These are phyloP conservation scores for Axinella damicornis DNA, from an alignment of 37 sponge, comb jelly and placozoan genomes.

Conservation along the genomic window DNA sequence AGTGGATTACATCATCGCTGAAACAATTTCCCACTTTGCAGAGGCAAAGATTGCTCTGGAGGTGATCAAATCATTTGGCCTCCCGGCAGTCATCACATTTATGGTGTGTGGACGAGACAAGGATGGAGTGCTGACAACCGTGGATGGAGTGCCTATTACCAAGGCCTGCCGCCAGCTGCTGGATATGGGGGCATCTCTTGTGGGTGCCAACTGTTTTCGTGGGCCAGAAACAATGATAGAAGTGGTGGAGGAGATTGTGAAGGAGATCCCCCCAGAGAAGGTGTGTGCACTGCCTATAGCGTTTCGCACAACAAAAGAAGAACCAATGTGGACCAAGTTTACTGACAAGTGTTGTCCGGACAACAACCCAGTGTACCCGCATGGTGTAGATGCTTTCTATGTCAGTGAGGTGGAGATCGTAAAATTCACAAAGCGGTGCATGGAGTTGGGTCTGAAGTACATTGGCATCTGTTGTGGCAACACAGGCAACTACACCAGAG, in stretches of 20 bases:
- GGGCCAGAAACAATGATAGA: slow-evolving; percentile 62
- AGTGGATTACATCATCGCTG: slow-evolving; percentile 60
- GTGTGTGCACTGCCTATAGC: slow-evolving; percentile 66
- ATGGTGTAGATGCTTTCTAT: too few species aligned
- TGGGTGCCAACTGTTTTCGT: slow-evolving; percentile 53
- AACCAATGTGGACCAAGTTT: slow-evolving; percentile 28
- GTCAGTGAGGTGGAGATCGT: too few species aligned
- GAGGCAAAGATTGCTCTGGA: slow-evolving; percentile 68
- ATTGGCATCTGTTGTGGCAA: slow-evolving; percentile 79
- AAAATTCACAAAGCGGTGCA: slow-evolving; percentile 50
- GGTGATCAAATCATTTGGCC: too few species aligned
- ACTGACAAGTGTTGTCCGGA: too few species aligned
- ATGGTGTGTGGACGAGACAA: too few species aligned
- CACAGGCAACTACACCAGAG: too few species aligned
- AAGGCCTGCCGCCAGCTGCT: slow-evolving; percentile 37
- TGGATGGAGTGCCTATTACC: slow-evolving; percentile 43
- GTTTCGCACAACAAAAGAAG: slow-evolving; percentile 57
- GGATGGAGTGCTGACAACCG: background rate
- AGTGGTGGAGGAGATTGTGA: slow-evolving; percentile 47
- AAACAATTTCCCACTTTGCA: slow-evolving; percentile 29
- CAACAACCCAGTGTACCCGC: too few species aligned
- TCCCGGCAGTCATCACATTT: too few species aligned
- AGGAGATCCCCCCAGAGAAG: too few species aligned
- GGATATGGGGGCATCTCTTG: slow-evolving; percentile 57
- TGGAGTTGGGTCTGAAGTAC: slow-evolving; percentile 60